phyloP scores from a whole-genome alignment of 2,888 invertebrate genomes.

The Sabatieria punctata region DNA sequence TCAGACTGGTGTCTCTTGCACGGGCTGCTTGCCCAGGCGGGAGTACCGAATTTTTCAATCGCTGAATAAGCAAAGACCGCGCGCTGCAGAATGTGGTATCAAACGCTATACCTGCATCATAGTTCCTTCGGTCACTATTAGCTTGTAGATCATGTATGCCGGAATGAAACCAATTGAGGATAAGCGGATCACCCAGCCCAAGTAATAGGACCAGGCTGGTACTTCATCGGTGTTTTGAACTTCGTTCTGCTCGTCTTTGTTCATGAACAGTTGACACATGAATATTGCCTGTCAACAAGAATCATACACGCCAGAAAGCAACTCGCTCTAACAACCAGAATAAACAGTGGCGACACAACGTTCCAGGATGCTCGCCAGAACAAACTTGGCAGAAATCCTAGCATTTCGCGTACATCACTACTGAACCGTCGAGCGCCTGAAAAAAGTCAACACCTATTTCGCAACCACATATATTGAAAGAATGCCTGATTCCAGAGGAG shows the following conservation, averaged over 20 bases:
- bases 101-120: slow-evolving; percentile 25
- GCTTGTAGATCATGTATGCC: slow-evolving; percentile 30
- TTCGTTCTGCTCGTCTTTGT: too few relatives aligned
- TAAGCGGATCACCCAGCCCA: slow-evolving; percentile 38
- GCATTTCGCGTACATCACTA: slow-evolving; percentile 84
- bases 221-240: too few relatives aligned
- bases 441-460: too few relatives aligned
- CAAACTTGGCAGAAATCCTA: slow-evolving; percentile 70
- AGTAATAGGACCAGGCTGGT: slow-evolving; percentile 37
- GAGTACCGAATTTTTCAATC: too few relatives aligned
- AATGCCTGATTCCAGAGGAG: too few relatives aligned
- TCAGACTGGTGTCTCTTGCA: too few relatives aligned
- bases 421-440: slow-evolving; percentile 79
- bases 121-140: slow-evolving; percentile 23
- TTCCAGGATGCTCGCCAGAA: slow-evolving; percentile 55
- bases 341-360: slow-evolving; percentile 73
- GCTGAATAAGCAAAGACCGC: too few relatives aligned
- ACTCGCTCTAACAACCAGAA: slow-evolving; percentile 53
- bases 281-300: too few relatives aligned
- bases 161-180: slow-evolving; percentile 41
- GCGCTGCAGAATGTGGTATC: too few relatives aligned
- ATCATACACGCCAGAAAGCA: too few relatives aligned
- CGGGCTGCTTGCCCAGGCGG: too few relatives aligned
- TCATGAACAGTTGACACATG: too few relatives aligned
- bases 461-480: slow-evolving; percentile 2